A percentile compares a stretch with the other conserved stretches of the same genome.
Evolutionary conservation across 1,140 invertebrate species (phyloP).

Genomic region (Bombus pascuorum): DNA sequence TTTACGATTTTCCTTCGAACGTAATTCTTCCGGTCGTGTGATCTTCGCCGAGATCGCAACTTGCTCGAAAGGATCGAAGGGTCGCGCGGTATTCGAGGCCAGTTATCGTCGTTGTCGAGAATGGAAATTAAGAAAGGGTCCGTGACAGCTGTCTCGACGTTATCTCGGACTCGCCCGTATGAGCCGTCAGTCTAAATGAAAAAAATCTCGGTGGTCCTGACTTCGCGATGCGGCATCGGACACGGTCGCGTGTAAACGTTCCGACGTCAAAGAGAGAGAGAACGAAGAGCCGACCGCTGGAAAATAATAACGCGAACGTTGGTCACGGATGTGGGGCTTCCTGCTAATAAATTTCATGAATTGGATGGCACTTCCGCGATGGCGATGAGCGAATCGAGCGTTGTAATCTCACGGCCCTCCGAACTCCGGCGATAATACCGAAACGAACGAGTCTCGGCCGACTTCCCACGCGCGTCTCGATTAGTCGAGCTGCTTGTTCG

Average conservation of each 20-base stretch:
- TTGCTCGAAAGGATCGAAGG: neutral
- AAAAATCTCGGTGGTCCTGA: conserved; percentile 7
- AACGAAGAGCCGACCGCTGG: neutral
- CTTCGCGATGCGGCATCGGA: conserved; percentile 9
- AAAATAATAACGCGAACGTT: conserved; percentile 30
- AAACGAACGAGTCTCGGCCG: conserved; percentile 50
- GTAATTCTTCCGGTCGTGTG: neutral
- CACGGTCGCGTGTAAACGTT: conserved; percentile 26
- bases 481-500: conserved; percentile 36
- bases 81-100: neutral
- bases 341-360: conserved; percentile 51
- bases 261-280: neutral
- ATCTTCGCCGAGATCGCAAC: neutral
- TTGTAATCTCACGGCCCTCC: conserved; percentile 26
- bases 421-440: conserved; percentile 44
- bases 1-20: neutral
- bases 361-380: conserved; percentile 32
- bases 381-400: conserved; percentile 9
- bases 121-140: conserved; percentile 3
- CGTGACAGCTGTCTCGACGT: conserved; percentile 23
- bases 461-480: conserved; percentile 66
- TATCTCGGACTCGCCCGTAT: conserved; percentile 45
- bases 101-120: neutral
- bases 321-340: conserved; percentile 38
- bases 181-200: conserved; percentile 52